phyloP scores from a whole-genome alignment of 37 sponge, comb jelly and placozoan species.

The Cladorhizidae sp. region DNA sequence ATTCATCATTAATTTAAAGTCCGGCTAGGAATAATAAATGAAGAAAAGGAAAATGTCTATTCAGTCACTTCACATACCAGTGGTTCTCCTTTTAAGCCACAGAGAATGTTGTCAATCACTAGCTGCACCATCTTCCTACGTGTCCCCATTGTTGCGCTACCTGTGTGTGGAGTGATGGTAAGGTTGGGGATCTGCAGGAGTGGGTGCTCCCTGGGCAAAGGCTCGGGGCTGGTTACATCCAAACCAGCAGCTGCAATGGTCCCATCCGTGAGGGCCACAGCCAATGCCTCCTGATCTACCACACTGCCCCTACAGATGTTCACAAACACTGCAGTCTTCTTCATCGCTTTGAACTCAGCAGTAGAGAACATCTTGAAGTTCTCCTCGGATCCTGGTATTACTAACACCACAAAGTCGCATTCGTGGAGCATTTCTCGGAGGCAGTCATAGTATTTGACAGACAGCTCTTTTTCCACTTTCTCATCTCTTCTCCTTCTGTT shows the following conservation, averaged over 20 bases:
- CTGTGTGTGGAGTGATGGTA: slow-evolving; percentile 75
- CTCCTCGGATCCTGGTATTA: slow-evolving; percentile 48
- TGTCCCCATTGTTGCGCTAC: slow-evolving; percentile 67
- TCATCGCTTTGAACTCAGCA: slow-evolving; percentile 69
- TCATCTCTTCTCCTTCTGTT: slow-evolving; percentile 40
- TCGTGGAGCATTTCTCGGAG: slow-evolving; percentile 53
- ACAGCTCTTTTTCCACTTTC: slow-evolving; percentile 27
- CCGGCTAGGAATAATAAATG: too few species aligned
- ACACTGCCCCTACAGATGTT: slow-evolving; percentile 72
- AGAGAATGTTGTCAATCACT: too few species aligned
- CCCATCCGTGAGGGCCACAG: slow-evolving; percentile 39
- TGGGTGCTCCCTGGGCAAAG: slow-evolving; percentile 80
- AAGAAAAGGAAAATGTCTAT: too few species aligned
- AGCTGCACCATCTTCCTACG: slow-evolving; percentile 54
- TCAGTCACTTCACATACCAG: too few species aligned
- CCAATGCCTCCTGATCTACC: slow-evolving; percentile 88
- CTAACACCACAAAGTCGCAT: slow-evolving; percentile 77
- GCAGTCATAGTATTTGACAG: slow-evolving; percentile 43
- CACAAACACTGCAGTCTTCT: slow-evolving; percentile 63
- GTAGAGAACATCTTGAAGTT: slow-evolving; percentile 64
- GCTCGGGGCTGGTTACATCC: slow-evolving; percentile 87
- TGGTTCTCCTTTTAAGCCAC: too few species aligned
- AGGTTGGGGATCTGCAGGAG: slow-evolving; percentile 70
- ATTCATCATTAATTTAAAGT: too few species aligned
- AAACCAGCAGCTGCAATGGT: slow-evolving; percentile 75